Base-by-base conservation (phyloP, 2,113 vertebrate genomes). In the Arenaria interpres region DNA sequence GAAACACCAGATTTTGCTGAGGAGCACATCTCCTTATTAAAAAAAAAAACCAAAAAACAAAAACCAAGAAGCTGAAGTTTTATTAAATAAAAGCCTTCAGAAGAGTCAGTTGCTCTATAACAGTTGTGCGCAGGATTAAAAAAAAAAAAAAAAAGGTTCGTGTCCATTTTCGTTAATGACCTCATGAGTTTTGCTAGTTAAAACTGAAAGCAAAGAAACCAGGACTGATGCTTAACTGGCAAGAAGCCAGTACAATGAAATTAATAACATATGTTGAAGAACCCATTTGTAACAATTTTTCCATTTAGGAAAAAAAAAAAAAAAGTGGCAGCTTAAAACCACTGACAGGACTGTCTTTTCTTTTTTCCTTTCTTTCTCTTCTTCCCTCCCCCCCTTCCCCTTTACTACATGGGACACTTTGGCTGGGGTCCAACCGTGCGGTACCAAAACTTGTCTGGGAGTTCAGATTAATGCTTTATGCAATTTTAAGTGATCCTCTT, bases 261-360 rank as follows among this genome's bases (percentile, higher is more conserved):
- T 98, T 98, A 98, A 97, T 98, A 99, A 98, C 98, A 98, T 96
- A 98, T 98, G 98, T 95, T 97, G 97, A 98, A 98, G 98, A 98
- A 97, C 89, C 94, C 97, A 98, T 98, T 98, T 98, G 98, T 98
- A 98, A 97, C 97, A 98, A 98, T 97, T 98, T 98, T 98, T 98
- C 95, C 98, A 96, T 96, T 91, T 67, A 83, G 56, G 95, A 97
- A 93, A 95, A 97, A 97, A 89, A 94, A 97, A 89, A 94, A 88
- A 93, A 62, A 93, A 76, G 96, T 97, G 96, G 91, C 97, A 96
- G 94, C 96, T 96, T 97, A 97, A 98, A 98, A 97, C 97, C 97
- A 98, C 97, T 98, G 98, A 98, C 98, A 98, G 93, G 89, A 95
- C 89, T 97, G 97, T 97, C 95, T 96, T 96, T 95, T 96, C 93